Percentiles rank a stretch among this genome's conserved stretches.
These are phyloP conservation scores for Isaurus tuberculatus DNA, from an alignment of 92 coral and sea anemone genomes.

Conservation along the genomic window DNA sequence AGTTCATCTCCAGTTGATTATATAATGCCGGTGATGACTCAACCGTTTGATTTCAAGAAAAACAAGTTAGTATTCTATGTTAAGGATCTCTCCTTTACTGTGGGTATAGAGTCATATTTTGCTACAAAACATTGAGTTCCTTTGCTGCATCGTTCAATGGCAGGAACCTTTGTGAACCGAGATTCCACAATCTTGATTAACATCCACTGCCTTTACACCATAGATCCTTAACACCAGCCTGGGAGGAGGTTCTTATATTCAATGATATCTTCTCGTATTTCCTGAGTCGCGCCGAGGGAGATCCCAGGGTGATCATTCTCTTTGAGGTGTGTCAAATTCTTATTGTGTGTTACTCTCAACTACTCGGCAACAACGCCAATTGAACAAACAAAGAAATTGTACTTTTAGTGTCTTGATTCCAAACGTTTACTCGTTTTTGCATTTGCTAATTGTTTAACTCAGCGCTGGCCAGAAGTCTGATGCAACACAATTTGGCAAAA, in stretches of 20 bases:
- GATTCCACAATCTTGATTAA: background rate
- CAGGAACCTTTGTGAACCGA: too few species aligned
- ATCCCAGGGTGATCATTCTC: constrained; percentile 89
- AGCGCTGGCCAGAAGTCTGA: background rate
- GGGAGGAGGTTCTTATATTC: constrained; percentile 97
- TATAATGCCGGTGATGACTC: constrained; percentile 96
- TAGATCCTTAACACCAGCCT: constrained; percentile 89
- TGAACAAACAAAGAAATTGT: background rate
- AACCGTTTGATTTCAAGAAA: constrained; percentile 96
- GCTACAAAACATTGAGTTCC: too few species aligned
- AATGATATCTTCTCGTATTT: constrained; percentile 91
- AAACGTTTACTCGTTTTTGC: background rate
- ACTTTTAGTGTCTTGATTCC: background rate
- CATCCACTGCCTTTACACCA: background rate
- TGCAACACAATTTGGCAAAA: too few species aligned
- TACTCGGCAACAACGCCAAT: background rate
- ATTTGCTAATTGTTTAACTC: background rate
- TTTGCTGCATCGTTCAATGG: too few species aligned
- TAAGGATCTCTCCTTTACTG: background rate
- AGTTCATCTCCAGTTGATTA: constrained; percentile 77
- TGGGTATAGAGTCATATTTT: too few species aligned
- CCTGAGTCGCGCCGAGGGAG: constrained; percentile 80
- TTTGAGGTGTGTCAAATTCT: constrained; percentile 95
- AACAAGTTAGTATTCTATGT: constrained; percentile 63
- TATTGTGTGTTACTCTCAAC: background rate